Base-by-base conservation (phyloP, 2,113 vertebrate genomes). In the Mionectes macconnelli region DNA sequence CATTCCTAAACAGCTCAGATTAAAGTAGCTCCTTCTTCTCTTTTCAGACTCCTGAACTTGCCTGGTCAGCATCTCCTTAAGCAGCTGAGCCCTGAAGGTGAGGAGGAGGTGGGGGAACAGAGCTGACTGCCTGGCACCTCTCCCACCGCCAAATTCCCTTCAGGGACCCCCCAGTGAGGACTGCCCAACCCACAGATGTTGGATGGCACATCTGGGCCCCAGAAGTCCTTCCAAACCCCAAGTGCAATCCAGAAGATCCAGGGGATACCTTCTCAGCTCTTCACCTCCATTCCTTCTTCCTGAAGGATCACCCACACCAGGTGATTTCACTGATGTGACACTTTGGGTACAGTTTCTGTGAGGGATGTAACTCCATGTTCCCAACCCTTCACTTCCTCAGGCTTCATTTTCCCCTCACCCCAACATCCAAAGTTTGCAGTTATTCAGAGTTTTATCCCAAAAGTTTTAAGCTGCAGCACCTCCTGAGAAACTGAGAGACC, bases 161-260 rank as follows among this genome's bases (percentile, higher is more conserved):
- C 20, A 52, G 60, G 39, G 22, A 47, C 3, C 3, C 31, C 12
- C 10, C n/a, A 25, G 2, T 0, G 69, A 33, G 50, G 30, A 14
- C 15, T 7, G 28, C 8, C 17, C 69, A 50, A 50, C 53, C 49
- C 20, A 25, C 0, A 6, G 69, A 44, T 15, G 20, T 18, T 12
- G 37, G 27, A 30, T 3, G 44, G 62, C 76, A 56, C 28, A n/a
- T 14, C 55, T 8, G 1, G 14, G 16, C 24, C 78, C 49, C 55
- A 55, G 23, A 39, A 19, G 19, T 7, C 60, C 2, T 53, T 74
- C 66, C 76, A 68, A 73, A 53, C 1, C 28, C 18, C 35, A 63
- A 35, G 31, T 10, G 3, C 24, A 53, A 82, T 3, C 44, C 70
- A 69, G 60, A 31, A 91, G 33, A 82, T 44, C n/a, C 44, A 81